A percentile compares a stretch with the other conserved stretches of the same genome.
These are phyloP conservation scores for Xyliphius kryptos DNA, from an alignment of 2,113 vertebrate species.

Conservation along the genomic window DNA sequence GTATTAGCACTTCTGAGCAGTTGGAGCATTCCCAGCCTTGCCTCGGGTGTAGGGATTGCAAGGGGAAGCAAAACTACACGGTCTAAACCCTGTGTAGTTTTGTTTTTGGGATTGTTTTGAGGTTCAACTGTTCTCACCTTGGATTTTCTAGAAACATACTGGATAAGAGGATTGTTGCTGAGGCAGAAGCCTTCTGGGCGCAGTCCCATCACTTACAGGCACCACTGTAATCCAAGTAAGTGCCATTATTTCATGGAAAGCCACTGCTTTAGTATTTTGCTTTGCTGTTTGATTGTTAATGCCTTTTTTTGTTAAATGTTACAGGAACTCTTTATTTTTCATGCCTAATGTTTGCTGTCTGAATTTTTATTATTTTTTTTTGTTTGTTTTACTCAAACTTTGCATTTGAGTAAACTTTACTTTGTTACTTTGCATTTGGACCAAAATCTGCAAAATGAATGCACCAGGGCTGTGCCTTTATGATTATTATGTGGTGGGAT, in stretches of 20 bases:
- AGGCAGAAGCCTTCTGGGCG: conserved; percentile 72
- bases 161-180: conserved; percentile 78
- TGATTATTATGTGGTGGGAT: conserved; percentile 68
- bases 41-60: conserved; percentile 99
- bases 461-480: conserved; percentile 50
- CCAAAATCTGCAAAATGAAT: too few species aligned
- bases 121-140: conserved; percentile 80
- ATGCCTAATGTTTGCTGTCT: conserved; percentile 11
- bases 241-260: conserved; percentile 45
- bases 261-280: too few species aligned
- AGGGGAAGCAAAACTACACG: conserved; percentile 92
- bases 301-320: conserved; percentile 1
- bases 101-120: conserved; percentile 73
- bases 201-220: conserved; percentile 75
- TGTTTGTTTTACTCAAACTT: conserved; percentile 6
- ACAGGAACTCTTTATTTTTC: conserved; percentile 6
- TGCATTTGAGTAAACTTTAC: neutral
- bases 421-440: too few species aligned
- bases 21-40: conserved; percentile 96
- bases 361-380: too few species aligned
- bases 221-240: conserved; percentile 82
- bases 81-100: conserved; percentile 75
- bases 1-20: conserved; percentile 82
- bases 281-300: too few species aligned
- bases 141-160: conserved; percentile 76